Percentiles rank a stretch among this genome's conserved stretches.
These are phyloP conservation scores for Actinia equina DNA, from an alignment of 64 coral and sea anemone genomes.

Conservation along the genomic window DNA sequence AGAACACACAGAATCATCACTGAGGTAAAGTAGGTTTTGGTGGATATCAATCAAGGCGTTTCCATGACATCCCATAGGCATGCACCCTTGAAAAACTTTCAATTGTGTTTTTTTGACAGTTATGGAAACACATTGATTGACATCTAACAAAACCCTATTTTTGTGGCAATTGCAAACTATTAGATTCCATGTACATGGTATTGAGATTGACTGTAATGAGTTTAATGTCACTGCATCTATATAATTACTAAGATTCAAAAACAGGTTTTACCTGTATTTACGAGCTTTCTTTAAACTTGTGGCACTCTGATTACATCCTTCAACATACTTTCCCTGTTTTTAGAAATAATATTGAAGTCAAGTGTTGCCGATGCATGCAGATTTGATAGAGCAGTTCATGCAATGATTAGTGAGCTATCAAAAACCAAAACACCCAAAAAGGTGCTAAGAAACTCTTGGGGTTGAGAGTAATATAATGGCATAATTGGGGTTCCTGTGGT, in stretches of 20 bases:
- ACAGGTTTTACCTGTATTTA: constrained; percentile 75
- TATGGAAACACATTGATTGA: not conserved
- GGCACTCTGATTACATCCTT: constrained; percentile 69
- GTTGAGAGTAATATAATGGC: too few relatives aligned
- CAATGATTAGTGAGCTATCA: too few relatives aligned
- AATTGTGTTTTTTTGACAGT: too few relatives aligned
- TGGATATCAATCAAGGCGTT: too few relatives aligned
- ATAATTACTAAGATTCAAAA: not conserved
- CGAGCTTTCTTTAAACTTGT: constrained; percentile 65
- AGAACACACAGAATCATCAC: too few relatives aligned
- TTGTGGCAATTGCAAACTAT: not conserved
- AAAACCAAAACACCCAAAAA: too few relatives aligned
- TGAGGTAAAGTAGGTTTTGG: too few relatives aligned
- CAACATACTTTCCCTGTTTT: constrained; percentile 74
- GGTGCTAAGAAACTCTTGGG: too few relatives aligned
- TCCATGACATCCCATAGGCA: too few relatives aligned
- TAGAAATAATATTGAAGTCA: not conserved
- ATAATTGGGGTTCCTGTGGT: not conserved
- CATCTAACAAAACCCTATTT: not conserved
- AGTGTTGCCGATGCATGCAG: not conserved
- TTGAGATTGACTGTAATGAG: not conserved
- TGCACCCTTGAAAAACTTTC: too few relatives aligned
- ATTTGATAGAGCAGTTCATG: too few relatives aligned
- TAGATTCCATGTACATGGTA: too few relatives aligned
- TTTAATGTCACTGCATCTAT: not conserved